Evolutionary conservation across 2,888 invertebrate species (phyloP), one percentile per base, ranked within the genome.

Genomic region (Sphecodes monilicornis): DNA sequence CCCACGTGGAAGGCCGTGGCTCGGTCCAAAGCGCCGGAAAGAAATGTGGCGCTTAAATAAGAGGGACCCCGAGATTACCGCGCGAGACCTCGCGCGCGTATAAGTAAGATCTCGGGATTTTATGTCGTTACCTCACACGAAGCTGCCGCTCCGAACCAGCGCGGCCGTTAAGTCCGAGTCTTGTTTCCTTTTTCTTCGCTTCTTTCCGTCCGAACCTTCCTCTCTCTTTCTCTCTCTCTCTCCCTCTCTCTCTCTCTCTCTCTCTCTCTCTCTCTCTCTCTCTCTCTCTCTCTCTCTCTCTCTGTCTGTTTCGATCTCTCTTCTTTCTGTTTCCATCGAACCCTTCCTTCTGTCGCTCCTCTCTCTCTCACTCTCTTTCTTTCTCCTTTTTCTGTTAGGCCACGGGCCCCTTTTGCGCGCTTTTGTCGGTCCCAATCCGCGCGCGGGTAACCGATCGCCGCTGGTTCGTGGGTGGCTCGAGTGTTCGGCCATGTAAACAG

Each of bases 91-190:
- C 86, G 83, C 89, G 73, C 86, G 88, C 79, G 87, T 90, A 90
- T 93, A 92, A 93, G 92, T 93, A 92, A 93, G 92, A 93, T 92
- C 92, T 91, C 86, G 91, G 88, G 90, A 92, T 92, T 93, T 92
- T 93, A 92, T 92, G 91, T 91, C 92, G 91, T 92, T 92, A 93
- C 93, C 93, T 93, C 93, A 93, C 93, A 93, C 93, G 93, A 93
- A 90, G 93, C 91, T 92, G 86, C 87, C 82, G 85, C 82, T 80
- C 80, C 84, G 81, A 80, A 80, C 84, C 78, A 84, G 36, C 86
- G 82, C 78, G 85, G 36, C 86, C 86, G 88, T 90, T 90, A 89
- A 90, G 82, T 86, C 32, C 72, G 72, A 76, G n/a, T 57, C 78
- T 76, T 50, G 32, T 57, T 29, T 50, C 66, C 32, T 46, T 60